A percentile compares a stretch with the other conserved stretches of the same genome.
These are phyloP conservation scores for Lasioglossum baleicum DNA, from an alignment of 1,140 invertebrate species.

Conservation along the genomic window DNA sequence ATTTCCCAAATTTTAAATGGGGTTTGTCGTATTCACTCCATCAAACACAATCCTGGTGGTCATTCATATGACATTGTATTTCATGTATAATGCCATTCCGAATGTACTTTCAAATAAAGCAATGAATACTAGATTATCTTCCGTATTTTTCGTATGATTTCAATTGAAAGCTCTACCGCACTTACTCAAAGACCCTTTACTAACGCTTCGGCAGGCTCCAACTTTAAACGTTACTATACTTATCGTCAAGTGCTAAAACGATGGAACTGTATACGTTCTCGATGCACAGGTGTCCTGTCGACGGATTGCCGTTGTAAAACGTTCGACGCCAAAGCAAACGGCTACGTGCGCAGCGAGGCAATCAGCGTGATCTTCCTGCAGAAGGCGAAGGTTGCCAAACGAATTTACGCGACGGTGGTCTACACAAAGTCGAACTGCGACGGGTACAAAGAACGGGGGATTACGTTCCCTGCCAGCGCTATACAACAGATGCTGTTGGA, in stretches of 20 bases:
- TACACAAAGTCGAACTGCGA: constrained; percentile 88
- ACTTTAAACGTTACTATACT: too few species aligned
- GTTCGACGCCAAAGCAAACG: constrained; percentile 91
- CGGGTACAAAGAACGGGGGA: constrained; percentile 92
- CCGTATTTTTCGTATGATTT: too few species aligned
- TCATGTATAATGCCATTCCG: too few species aligned
- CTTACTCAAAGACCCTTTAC: too few species aligned
- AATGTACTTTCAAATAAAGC: too few species aligned
- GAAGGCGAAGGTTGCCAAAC: constrained; percentile 87
- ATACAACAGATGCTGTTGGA: constrained; percentile 89
- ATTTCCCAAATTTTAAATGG: too few species aligned
- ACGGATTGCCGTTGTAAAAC: constrained; percentile 92
- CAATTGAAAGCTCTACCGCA: too few species aligned
- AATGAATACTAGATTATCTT: too few species aligned
- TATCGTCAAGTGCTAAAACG: not conserved
- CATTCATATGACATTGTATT: too few species aligned
- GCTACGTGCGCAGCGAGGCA: constrained; percentile 89
- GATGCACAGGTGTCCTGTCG: constrained; percentile 87
- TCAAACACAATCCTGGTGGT: too few species aligned
- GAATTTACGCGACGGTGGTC: constrained; percentile 87
- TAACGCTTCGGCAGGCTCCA: too few species aligned
- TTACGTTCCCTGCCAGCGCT: constrained; percentile 93
- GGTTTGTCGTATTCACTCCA: too few species aligned
- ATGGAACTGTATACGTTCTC: not conserved
- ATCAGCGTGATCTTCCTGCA: constrained; percentile 90